These are phyloP conservation scores for Tiliacea aurago DNA, from an alignment of 2,888 invertebrate genomes.

Conservation along the genomic window DNA sequence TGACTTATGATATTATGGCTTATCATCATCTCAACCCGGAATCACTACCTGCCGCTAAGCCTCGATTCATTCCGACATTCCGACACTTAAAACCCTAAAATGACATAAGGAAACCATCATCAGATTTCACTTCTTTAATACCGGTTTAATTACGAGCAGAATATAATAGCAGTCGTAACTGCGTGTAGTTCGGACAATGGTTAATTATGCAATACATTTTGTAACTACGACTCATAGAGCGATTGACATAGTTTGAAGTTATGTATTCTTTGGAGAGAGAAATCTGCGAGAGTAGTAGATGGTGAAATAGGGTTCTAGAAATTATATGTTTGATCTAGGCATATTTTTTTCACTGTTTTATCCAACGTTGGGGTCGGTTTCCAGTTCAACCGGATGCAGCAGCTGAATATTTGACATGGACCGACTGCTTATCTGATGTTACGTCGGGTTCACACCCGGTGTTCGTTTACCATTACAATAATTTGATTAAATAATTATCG, in stretches of 20 bases:
- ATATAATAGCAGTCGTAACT: constrained; percentile 35
- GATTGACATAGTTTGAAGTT: constrained; percentile 51
- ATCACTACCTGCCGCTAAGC: background rate
- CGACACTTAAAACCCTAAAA: constrained; percentile 26
- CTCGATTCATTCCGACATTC: constrained; percentile 4
- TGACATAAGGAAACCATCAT: constrained; percentile 35
- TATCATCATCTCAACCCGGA: background rate
- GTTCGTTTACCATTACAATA: too few relatives aligned
- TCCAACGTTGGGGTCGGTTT: background rate
- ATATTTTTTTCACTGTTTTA: background rate
- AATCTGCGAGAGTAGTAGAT: constrained; percentile 29
- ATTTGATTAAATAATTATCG: too few relatives aligned
- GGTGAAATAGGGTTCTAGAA: constrained; percentile 23
- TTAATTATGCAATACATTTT: constrained; percentile 50
- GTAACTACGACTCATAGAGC: constrained; percentile 34
- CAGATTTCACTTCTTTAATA: constrained; percentile 51
- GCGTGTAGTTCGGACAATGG: constrained; percentile 45
- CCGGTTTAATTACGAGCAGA: constrained; percentile 47
- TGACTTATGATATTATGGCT: too few relatives aligned
- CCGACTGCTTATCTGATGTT: background rate
- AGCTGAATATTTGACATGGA: background rate
- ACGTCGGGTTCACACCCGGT: too few relatives aligned
- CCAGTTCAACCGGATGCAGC: background rate
- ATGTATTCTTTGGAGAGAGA: constrained; percentile 42
- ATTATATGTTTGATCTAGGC: background rate